Percentiles rank a stretch among this genome's conserved stretches.
Conservation (phyloP, 2,888 invertebrate genomes). For the Drosophila mimica region DNA sequence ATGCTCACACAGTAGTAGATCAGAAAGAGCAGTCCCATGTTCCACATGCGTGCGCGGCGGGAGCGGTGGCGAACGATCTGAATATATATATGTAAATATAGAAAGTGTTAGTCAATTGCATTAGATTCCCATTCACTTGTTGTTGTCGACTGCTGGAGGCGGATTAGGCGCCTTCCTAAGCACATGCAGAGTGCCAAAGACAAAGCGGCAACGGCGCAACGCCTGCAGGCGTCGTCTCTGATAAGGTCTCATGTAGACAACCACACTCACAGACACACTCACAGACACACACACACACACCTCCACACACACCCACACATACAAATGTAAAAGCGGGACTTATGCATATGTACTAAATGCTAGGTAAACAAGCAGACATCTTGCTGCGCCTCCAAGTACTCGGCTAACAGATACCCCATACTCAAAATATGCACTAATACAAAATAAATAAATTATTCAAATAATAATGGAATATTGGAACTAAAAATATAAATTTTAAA, state of each 20-base stretch:
- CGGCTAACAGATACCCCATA: slow-evolving; percentile 15
- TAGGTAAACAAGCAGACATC: slow-evolving; percentile 38
- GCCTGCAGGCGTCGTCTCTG: slow-evolving; percentile 52
- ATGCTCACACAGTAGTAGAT: slow-evolving; percentile 89
- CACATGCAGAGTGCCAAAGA: slow-evolving; percentile 51
- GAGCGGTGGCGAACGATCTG: slow-evolving; percentile 84
- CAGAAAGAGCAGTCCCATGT: slow-evolving; percentile 89
- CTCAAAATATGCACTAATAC: too few relatives aligned
- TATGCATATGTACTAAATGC: slow-evolving; percentile 7
- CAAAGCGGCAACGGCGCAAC: slow-evolving; percentile 40
- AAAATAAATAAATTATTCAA: not conserved
- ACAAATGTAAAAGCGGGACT: not conserved
- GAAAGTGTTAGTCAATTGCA: slow-evolving; percentile 11
- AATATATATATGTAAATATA: not conserved
- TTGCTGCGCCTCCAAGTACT: not conserved
- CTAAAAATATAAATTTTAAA: not conserved
- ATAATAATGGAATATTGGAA: not conserved
- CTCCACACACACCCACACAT: not conserved
- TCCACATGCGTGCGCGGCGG: slow-evolving; percentile 89
- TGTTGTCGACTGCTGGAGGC: slow-evolving; percentile 16
- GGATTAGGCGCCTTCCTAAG: slow-evolving; percentile 35
- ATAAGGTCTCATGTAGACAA: slow-evolving; percentile 40
- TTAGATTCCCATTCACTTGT: slow-evolving; percentile 11
- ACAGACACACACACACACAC: not conserved
- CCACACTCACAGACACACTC: slow-evolving; percentile 3